Percentiles rank a stretch among this genome's conserved stretches.
These are phyloP conservation scores for Erythrolamprus reginae DNA, from an alignment of 2,113 vertebrate species.

Conservation along the genomic window DNA sequence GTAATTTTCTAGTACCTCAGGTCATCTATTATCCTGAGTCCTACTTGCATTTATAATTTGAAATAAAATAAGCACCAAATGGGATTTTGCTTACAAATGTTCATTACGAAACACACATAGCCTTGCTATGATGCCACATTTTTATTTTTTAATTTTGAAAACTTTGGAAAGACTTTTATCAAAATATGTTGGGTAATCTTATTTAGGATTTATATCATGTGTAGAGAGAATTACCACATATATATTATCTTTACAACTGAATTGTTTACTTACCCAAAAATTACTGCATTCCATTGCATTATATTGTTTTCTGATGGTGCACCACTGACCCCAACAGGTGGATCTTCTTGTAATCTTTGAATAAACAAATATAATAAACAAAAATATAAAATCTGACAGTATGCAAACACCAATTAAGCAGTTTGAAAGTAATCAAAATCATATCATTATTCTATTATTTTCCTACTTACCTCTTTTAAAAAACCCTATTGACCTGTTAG, in stretches of 20 bases:
- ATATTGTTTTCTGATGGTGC: slow-evolving; percentile 99
- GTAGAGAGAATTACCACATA: background rate
- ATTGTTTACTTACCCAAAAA: slow-evolving; percentile 89
- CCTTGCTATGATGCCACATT: background rate
- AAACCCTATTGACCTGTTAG: background rate
- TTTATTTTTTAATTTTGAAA: background rate
- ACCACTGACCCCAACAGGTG: slow-evolving; percentile 96
- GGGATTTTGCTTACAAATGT: background rate
- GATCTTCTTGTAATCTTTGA: slow-evolving; percentile 94
- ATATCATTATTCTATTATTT: background rate
- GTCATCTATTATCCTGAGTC: background rate
- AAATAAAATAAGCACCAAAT: background rate
- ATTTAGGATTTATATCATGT: background rate
- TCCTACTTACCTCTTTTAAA: background rate
- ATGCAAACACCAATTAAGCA: background rate
- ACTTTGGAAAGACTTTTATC: background rate
- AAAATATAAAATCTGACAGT: slow-evolving; percentile 2
- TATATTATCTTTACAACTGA: background rate
- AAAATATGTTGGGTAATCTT: background rate
- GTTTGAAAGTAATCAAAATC: background rate
- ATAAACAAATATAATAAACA: background rate
- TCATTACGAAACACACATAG: background rate
- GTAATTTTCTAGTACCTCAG: background rate
- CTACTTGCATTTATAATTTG: background rate
- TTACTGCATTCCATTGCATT: slow-evolving; percentile 99